phyloP scores from a whole-genome alignment of 2,888 invertebrate species.

The Ophion obscuratus region DNA sequence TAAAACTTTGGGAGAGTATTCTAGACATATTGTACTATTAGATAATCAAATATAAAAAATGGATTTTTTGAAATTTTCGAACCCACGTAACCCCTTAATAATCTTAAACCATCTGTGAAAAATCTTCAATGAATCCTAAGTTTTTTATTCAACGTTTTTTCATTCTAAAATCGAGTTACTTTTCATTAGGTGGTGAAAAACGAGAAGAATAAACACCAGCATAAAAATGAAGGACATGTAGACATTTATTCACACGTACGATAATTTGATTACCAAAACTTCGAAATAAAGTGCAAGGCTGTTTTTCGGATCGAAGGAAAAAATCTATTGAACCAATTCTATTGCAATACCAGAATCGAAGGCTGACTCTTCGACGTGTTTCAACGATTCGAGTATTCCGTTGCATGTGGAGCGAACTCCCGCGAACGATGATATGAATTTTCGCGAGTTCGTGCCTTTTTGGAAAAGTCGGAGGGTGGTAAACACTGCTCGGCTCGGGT shows the following conservation, averaged over 20 bases:
- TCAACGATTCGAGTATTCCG: conserved; percentile 11
- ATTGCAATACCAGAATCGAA: conserved; percentile 35
- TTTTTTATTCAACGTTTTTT: background rate
- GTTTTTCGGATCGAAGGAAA: background rate
- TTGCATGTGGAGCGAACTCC: background rate
- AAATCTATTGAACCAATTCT: background rate
- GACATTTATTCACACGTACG: background rate
- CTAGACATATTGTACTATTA: too few species aligned
- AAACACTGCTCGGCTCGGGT: conserved; percentile 48
- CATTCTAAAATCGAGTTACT: background rate
- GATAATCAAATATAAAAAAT: too few species aligned
- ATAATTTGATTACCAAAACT: background rate
- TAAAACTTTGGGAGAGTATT: too few species aligned
- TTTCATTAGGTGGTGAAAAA: background rate
- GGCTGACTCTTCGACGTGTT: conserved; percentile 44
- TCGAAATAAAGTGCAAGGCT: too few species aligned
- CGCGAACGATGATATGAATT: conserved; percentile 25
- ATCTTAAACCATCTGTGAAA: background rate
- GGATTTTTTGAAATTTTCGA: too few species aligned
- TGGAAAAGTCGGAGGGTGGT: conserved; percentile 29
- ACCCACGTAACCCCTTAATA: background rate
- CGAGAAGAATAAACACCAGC: too few species aligned
- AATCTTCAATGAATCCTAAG: background rate
- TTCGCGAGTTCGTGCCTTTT: conserved; percentile 9
- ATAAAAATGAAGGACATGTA: background rate